These are phyloP conservation scores for Marmota monax DNA, from an alignment of 2,113 vertebrate species.

Conservation along the genomic window DNA sequence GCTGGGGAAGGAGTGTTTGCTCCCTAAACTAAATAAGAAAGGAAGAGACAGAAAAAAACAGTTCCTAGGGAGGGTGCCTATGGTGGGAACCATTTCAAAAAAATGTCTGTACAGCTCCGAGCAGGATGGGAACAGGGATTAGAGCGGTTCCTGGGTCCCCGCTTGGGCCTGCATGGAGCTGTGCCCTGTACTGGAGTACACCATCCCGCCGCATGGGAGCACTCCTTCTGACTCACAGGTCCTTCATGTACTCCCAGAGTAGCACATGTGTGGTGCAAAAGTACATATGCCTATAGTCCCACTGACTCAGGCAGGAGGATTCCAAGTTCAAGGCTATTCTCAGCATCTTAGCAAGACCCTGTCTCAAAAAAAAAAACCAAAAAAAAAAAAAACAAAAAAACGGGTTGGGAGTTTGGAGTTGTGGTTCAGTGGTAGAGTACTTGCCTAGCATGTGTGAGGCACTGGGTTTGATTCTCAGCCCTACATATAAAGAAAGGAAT, in stretches of 20 bases:
- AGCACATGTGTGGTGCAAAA: background rate
- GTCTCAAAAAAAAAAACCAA: too few relatives aligned
- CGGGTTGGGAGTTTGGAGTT: too few relatives aligned
- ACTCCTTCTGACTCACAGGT: accelerated
- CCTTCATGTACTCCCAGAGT: background rate
- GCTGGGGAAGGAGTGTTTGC: slow-evolving; percentile 12
- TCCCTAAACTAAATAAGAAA: slow-evolving; percentile 34
- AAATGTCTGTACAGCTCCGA: background rate
- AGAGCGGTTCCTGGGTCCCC: accelerated
- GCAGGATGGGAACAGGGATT: background rate
- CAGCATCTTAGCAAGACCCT: too few relatives aligned
- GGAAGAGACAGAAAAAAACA: background rate
- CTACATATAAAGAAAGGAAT: too few relatives aligned
- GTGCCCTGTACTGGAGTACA: accelerated
- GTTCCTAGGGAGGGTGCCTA: slow-evolving; percentile 14
- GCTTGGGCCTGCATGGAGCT: accelerated
- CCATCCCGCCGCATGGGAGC: background rate
- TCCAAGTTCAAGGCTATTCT: too few relatives aligned
- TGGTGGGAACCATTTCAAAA: background rate
- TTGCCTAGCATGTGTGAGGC: too few relatives aligned
- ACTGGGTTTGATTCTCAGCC: too few relatives aligned
- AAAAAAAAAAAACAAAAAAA: too few relatives aligned
- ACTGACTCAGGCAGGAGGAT: too few relatives aligned
- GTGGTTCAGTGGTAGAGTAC: too few relatives aligned
- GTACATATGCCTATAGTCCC: too few relatives aligned